Base-by-base conservation (phyloP, 2,113 vertebrate species). In the Petaurus breviceps region DNA sequence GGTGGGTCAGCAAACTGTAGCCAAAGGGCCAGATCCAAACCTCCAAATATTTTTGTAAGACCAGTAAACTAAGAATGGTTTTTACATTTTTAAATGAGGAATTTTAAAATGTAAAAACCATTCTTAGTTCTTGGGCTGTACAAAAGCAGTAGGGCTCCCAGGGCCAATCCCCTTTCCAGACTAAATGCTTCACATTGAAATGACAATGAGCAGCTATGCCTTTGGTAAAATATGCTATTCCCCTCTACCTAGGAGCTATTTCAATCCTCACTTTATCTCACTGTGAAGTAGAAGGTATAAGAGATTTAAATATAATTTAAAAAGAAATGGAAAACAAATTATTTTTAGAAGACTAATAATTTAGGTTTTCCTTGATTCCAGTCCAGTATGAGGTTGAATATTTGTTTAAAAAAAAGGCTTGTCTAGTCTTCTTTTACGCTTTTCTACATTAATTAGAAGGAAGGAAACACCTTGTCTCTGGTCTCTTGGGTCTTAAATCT, bases 271-370 rank as follows among this genome's bases (percentile, higher is more conserved):
- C 19, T 84, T 84, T 84, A 43, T 84, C 68, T 84, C 68, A 84
- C 6, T 43, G 16, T 23, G 43, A 84, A 84, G 68, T 23, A 84
- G 7, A 43, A 84, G n/a, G 43, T 43, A 84, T n/a, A 68, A 23
- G n/a, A 84, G 7, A 84, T 43, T 84, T 22, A 84, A 84, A 43
- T 84, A 22, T 43, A 43, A 43, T 37, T 43, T 53, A 46, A 52
- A 68, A 47, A 10, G 11, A 28, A 94, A 93, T 4, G 77, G 5
- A 61, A 92, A 90, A 90, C 57, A 94, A 91, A 91, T 47, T 55
- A 47, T 49, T 94, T 96, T 12, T 90, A 92, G 57, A 52, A 91
- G n/a, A 91, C 57, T n/a, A 95, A 92, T n/a, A 57, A 90, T 12
- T 22, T 51, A 92, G n/a, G 47, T 46, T 61, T 84, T 1, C 1